Evolutionary conservation across 1,140 invertebrate genomes (phyloP).

Genomic region (Tetraneura akinire): DNA sequence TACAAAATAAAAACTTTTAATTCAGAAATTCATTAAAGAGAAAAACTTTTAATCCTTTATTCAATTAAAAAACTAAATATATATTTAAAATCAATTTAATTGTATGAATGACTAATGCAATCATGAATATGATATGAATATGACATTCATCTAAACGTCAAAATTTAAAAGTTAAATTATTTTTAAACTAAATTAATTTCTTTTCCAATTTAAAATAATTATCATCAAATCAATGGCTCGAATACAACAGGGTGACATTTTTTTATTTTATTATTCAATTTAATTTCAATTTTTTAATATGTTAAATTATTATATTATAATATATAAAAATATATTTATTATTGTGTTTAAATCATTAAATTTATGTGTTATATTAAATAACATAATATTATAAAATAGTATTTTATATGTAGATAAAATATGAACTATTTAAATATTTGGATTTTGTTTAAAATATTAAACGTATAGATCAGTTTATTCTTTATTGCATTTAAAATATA

Average conservation of each 20-base stretch:
- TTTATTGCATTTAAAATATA: too few relatives aligned
- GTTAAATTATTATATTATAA: too few relatives aligned
- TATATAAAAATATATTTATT: too few relatives aligned
- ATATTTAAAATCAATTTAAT: background rate
- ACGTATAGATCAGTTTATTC: too few relatives aligned
- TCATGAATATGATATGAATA: background rate
- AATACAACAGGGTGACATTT: background rate
- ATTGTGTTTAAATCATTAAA: too few relatives aligned
- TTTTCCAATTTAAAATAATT: background rate
- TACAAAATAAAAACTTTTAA: background rate
- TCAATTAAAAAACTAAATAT: background rate
- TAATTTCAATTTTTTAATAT: too few relatives aligned
- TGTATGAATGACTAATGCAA: background rate
- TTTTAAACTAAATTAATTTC: background rate
- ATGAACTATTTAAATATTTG: too few relatives aligned
- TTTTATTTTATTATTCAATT: too few relatives aligned
- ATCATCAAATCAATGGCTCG: background rate
- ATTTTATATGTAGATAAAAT: too few relatives aligned
- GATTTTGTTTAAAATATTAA: too few relatives aligned
- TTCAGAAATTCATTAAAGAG: background rate
- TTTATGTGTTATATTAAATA: too few relatives aligned
- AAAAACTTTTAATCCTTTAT: conserved; percentile 12
- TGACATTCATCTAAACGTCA: background rate
- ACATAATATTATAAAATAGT: too few relatives aligned
- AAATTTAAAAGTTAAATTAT: background rate